These are phyloP conservation scores for Prunella himalayana DNA, from an alignment of 2,113 vertebrate species.

Conservation along the genomic window DNA sequence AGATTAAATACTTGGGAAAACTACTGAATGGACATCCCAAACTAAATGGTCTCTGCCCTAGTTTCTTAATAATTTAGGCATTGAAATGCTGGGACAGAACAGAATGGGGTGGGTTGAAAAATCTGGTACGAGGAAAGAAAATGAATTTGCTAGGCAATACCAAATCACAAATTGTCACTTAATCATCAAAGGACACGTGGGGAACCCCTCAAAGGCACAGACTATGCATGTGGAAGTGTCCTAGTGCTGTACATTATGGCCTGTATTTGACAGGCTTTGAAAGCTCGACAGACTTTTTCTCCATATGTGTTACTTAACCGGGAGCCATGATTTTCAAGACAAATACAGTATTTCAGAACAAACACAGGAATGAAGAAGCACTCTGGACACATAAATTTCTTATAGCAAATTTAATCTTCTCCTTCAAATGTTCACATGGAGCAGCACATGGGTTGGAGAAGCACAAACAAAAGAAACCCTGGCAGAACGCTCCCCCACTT, in stretches of 20 bases:
- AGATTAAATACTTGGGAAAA: conserved; percentile 21
- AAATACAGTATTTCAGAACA: not conserved
- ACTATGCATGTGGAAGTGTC: not conserved
- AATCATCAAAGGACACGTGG: not conserved
- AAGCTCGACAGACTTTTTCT: not conserved
- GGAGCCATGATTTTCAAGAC: not conserved
- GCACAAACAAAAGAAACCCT: not conserved
- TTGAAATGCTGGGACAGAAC: not conserved
- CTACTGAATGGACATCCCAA: not conserved
- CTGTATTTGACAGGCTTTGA: not conserved
- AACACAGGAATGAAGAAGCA: not conserved
- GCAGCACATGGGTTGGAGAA: not conserved
- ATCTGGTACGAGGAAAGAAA: not conserved
- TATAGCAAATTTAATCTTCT: not conserved
- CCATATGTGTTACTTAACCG: not conserved
- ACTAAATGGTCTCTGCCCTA: not conserved
- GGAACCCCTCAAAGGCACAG: not conserved
- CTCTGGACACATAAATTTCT: not conserved
- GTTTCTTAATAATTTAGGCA: not conserved
- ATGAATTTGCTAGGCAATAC: not conserved
- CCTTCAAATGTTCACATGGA: not conserved
- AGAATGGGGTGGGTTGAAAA: not conserved
- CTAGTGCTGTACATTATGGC: not conserved
- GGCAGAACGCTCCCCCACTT: not conserved
- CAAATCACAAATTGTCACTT: not conserved